Conservation (phyloP, 2,113 vertebrate species). For the Anhinga rufa region DNA sequence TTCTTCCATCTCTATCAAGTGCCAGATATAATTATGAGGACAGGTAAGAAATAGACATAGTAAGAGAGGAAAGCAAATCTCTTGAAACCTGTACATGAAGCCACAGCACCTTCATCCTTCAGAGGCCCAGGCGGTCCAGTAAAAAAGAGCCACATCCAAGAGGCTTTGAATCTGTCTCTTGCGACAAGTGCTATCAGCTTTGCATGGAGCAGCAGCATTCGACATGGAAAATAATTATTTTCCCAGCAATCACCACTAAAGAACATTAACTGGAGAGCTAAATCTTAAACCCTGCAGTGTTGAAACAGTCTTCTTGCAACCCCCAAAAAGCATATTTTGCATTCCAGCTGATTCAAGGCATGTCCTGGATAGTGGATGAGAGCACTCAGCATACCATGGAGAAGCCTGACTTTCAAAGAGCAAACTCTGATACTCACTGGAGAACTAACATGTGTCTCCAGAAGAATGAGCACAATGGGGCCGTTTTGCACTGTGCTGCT, state of each 20-base stretch:
- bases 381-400: not conserved
- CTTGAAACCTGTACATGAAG: not conserved
- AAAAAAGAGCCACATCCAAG: not conserved
- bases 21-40: not conserved
- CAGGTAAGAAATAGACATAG: not conserved
- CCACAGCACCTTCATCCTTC: not conserved
- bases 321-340: constrained; percentile 8
- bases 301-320: not conserved
- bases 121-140: not conserved
- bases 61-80: not conserved
- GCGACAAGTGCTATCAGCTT: not conserved
- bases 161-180: not conserved
- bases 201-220: not conserved
- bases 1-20: not conserved
- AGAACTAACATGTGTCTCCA: not conserved
- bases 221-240: not conserved
- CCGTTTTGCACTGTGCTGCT: not conserved
- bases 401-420: not conserved
- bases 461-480: not conserved
- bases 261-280: not conserved
- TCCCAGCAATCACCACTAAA: not conserved
- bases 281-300: not conserved
- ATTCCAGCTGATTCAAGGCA: constrained; percentile 24
- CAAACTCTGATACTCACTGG: not conserved
- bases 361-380: not conserved